phyloP scores from a whole-genome alignment of 2,888 invertebrate species.

The Cosmopolites sordidus region DNA sequence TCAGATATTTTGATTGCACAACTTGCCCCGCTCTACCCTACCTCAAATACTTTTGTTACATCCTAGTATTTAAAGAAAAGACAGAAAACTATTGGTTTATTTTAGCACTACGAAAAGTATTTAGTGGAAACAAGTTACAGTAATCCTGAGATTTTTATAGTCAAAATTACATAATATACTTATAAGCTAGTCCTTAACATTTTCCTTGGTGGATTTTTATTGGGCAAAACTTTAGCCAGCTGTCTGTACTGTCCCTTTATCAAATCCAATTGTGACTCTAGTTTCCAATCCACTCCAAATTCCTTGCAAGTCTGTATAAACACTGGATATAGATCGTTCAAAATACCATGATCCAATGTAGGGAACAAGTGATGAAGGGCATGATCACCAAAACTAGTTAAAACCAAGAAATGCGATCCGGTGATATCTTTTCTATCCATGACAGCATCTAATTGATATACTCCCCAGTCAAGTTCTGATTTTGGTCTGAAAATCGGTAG shows the following conservation, averaged over 20 bases:
- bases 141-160: too few relatives aligned
- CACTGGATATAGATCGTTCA: conserved; percentile 62
- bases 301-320: conserved; percentile 61
- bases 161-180: neutral
- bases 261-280: conserved; percentile 56
- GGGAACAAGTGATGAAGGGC: conserved; percentile 77
- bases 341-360: conserved; percentile 69
- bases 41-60: too few relatives aligned
- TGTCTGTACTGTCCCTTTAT: conserved; percentile 65
- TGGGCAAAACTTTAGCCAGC: conserved; percentile 50
- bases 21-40: too few relatives aligned
- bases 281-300: conserved; percentile 54
- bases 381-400: conserved; percentile 76
- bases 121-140: too few relatives aligned
- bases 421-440: conserved; percentile 67
- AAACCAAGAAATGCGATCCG: conserved; percentile 60
- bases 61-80: too few relatives aligned
- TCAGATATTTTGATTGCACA: too few relatives aligned
- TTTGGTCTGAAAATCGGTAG: conserved; percentile 31
- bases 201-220: conserved; percentile 36
- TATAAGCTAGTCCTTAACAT: conserved; percentile 2
- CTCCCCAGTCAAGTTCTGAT: conserved; percentile 64
- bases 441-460: conserved; percentile 70
- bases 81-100: too few relatives aligned
- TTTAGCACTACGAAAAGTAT: too few relatives aligned